These are phyloP conservation scores for Hemistola chrysoprasaria DNA, from an alignment of 2,888 invertebrate genomes.

Conservation along the genomic window DNA sequence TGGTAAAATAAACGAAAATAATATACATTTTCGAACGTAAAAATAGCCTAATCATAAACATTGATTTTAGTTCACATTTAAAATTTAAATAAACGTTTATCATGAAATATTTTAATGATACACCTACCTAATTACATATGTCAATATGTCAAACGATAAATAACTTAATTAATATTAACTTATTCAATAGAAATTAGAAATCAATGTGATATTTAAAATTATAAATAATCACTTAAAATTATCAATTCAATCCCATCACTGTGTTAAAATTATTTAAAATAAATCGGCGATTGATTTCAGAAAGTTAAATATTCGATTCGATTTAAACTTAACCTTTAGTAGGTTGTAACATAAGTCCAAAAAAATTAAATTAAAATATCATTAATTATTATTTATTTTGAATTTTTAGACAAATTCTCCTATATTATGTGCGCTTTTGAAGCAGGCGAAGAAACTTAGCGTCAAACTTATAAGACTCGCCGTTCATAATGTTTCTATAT, in stretches of 20 bases:
- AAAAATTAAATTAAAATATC: conserved; percentile 17
- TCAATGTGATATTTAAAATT: not conserved
- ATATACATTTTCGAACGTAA: too few species aligned
- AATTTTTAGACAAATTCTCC: conserved; percentile 12
- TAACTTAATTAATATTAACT: conserved; percentile 22
- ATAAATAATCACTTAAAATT: conserved; percentile 45
- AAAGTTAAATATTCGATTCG: conserved; percentile 39
- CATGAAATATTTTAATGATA: too few species aligned
- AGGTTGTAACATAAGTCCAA: too few species aligned
- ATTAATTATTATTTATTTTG: conserved; percentile 11
- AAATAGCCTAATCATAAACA: too few species aligned
- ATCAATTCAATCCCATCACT: conserved; percentile 56
- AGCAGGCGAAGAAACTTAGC: conserved; percentile 11
- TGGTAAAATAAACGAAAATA: too few species aligned
- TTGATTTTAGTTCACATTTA: too few species aligned
- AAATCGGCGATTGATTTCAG: conserved; percentile 24
- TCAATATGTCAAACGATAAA: too few species aligned
- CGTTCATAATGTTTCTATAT: too few species aligned
- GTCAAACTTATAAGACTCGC: conserved; percentile 11
- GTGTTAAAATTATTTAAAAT: conserved; percentile 33
- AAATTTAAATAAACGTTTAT: too few species aligned
- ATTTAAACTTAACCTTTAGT: conserved; percentile 14
- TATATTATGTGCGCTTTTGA: conserved; percentile 23
- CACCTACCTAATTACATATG: too few species aligned
- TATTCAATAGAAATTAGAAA: conserved; percentile 8